Conservation (phyloP, 2,113 vertebrate genomes). For the human region GRCh38 chr5:151353001-151353500, state of each 20-base stretch:
- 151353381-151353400: neutral
- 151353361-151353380: neutral
- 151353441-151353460: neutral
- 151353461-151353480: neutral
- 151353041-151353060: neutral
- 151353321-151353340: neutral
- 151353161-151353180: too few species aligned
- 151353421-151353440: neutral
- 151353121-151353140: neutral
- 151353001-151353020: too few species aligned
- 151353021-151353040: neutral
- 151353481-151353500: neutral
- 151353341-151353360: neutral
- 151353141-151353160: too few species aligned
- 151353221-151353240: neutral
- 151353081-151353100: neutral
- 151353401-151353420: neutral
- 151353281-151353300: neutral
- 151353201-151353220: neutral
- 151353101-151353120: neutral
- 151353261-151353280: neutral
- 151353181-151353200: too few species aligned
- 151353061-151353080: neutral
- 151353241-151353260: neutral
- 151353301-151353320: neutral